A percentile compares a stretch with the other conserved stretches of the same genome.
Conservation (phyloP, 2,888 invertebrate species). For the Abscondita cerata region DNA sequence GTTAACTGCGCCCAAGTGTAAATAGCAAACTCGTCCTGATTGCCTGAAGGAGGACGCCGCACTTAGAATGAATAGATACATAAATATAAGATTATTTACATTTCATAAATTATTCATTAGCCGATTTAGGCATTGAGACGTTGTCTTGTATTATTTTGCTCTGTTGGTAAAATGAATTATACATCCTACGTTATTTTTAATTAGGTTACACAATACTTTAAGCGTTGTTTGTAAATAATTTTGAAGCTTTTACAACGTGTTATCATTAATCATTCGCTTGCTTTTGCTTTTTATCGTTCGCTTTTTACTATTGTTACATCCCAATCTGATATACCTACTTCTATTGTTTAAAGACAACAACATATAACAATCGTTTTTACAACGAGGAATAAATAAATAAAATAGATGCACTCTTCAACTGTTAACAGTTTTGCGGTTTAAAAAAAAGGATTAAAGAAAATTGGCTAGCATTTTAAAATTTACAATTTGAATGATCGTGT, state of each 20-base stretch:
- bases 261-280: no score
- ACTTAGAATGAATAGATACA: constrained; percentile 33
- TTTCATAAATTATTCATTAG: constrained; percentile 34
- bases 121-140: constrained; percentile 28
- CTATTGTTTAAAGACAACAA: no score
- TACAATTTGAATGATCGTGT: no score
- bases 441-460: no score
- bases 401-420: no score
- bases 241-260: neutral
- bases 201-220: constrained; percentile 22
- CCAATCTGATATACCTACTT: no score
- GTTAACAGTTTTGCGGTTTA: no score
- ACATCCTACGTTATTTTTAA: constrained; percentile 12
- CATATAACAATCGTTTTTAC: no score
- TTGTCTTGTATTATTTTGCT: constrained; percentile 26
- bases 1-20: constrained; percentile 23
- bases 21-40: constrained; percentile 33
- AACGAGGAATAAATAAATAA: no score
- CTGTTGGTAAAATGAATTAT: constrained; percentile 16
- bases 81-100: constrained; percentile 31
- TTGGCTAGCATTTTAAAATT: no score
- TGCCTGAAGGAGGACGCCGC: constrained; percentile 34
- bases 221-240: constrained; percentile 10
- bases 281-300: no score
- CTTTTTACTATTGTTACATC: no score